Percentiles rank a stretch among this genome's conserved stretches.
Evolutionary conservation across 1,140 invertebrate genomes (phyloP).

Genomic region (Nasonia vitripennis): DNA sequence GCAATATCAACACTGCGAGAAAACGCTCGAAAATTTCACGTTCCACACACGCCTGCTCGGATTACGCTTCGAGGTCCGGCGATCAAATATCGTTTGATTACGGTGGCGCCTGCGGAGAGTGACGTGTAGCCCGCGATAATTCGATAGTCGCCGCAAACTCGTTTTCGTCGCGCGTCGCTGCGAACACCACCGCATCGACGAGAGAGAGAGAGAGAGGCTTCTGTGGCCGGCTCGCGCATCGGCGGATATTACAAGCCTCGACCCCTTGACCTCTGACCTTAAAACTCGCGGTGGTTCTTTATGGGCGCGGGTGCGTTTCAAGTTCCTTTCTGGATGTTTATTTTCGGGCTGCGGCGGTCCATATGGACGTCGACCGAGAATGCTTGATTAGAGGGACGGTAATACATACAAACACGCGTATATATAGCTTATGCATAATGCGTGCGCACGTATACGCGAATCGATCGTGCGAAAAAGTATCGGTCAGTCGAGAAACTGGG

Average conservation of each 20-base stretch:
- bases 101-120: not conserved
- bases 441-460: no score
- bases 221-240: no score
- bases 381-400: no score
- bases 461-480: no score
- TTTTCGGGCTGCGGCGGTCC: not conserved
- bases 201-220: no score
- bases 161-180: slow-evolving; percentile 1
- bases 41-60: not conserved
- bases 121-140: not conserved
- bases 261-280: slow-evolving; percentile 56
- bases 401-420: no score
- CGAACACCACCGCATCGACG: not conserved
- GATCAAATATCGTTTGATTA: slow-evolving; percentile 1
- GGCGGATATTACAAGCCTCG: not conserved
- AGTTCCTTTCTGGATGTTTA: not conserved
- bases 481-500: no score
- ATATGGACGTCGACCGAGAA: no score
- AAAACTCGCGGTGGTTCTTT: not conserved
- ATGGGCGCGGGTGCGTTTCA: not conserved
- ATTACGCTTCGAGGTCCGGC: not conserved
- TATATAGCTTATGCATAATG: no score
- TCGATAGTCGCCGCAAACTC: slow-evolving; percentile 20
- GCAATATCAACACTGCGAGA: not conserved
- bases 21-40: not conserved